Conservation (phyloP, 2,113 vertebrate species). For the Anser cygnoides region DNA sequence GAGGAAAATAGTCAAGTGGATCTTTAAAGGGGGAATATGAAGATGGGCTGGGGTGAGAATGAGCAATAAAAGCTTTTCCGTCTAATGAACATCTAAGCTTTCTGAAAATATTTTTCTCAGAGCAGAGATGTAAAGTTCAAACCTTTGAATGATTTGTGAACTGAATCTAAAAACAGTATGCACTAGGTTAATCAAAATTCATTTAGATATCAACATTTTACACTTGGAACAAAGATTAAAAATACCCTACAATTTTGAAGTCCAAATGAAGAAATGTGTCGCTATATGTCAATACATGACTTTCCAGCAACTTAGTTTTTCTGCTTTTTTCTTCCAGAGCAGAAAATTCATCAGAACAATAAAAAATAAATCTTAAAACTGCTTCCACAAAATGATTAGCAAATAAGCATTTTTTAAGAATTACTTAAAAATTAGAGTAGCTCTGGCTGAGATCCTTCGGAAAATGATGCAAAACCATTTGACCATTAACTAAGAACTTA, state of each 20-base stretch:
- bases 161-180: neutral
- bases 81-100: neutral
- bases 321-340: neutral
- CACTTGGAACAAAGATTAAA: neutral
- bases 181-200: neutral
- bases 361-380: neutral
- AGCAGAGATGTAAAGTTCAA: neutral
- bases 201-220: neutral
- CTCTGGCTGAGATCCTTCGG: neutral
- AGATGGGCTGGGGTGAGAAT: neutral
- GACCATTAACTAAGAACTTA: neutral
- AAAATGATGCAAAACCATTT: neutral
- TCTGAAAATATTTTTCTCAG: neutral
- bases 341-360: neutral
- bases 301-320: neutral
- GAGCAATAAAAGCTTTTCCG: neutral
- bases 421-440: neutral
- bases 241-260: neutral
- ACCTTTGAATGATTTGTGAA: neutral
- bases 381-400: neutral
- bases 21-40: neutral
- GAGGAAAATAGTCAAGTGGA: neutral
- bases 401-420: slow-evolving; percentile 24
- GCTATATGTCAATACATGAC: neutral
- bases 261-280: neutral